Evolutionary conservation across 2,113 vertebrate genomes (phyloP).

Genomic region (Ceyx melanurus): DNA sequence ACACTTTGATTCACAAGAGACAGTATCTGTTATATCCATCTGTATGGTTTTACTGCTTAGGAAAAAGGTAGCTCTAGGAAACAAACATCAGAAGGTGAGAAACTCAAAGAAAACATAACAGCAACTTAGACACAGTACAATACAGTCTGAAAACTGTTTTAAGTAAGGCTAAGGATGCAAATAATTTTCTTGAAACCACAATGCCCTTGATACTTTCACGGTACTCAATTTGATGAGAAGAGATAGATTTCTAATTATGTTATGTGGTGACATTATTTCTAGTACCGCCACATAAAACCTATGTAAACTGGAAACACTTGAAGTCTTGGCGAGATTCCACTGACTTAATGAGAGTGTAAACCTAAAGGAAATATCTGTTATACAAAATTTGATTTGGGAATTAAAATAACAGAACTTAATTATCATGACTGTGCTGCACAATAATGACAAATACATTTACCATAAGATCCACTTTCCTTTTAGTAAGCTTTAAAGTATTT

Average conservation of each 20-base stretch:
- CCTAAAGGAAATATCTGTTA: not conserved
- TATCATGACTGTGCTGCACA: not conserved
- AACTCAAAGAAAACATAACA: conserved; percentile 16
- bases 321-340: not conserved
- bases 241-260: not conserved
- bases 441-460: not conserved
- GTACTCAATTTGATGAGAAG: not conserved
- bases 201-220: not conserved
- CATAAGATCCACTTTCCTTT: not conserved
- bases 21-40: conserved; percentile 46
- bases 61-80: conserved; percentile 47
- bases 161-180: not conserved
- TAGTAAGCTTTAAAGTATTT: not conserved
- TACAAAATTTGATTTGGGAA: not conserved
- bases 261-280: not conserved
- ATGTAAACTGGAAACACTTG: not conserved
- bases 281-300: not conserved
- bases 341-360: not conserved
- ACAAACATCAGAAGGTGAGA: conserved; percentile 58
- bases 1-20: conserved; percentile 44
- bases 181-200: not conserved
- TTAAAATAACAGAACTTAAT: not conserved
- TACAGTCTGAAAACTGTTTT: not conserved
- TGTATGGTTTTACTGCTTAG: conserved; percentile 33
- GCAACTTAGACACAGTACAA: not conserved